Evolutionary conservation across 2,797 vertebrate genomes (phyloP).

Genomic region (Sebastes nivosus): DNA sequence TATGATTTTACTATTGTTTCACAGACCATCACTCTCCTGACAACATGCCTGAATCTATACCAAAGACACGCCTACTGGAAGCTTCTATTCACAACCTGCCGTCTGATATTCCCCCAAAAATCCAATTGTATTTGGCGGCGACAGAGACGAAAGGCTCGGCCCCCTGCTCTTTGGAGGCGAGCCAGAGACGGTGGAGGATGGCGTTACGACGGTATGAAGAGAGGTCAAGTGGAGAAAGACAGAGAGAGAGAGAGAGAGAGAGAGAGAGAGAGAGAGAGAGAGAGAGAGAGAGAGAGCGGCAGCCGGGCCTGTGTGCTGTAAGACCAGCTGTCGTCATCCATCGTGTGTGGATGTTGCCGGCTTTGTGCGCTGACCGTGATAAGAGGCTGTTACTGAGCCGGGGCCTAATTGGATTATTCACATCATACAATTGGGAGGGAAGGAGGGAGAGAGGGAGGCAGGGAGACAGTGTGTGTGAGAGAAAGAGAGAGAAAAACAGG

Average conservation of each 20-base stretch:
- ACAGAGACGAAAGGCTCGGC: conserved; percentile 13
- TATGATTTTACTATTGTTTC: background rate
- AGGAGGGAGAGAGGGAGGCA: background rate
- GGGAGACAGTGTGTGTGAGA: background rate
- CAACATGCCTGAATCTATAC: background rate
- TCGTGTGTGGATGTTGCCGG: conserved; percentile 63
- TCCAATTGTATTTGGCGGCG: conserved; percentile 8
- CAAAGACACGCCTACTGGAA: background rate
- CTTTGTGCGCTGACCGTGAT: conserved; percentile 78
- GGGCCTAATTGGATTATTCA: conserved; percentile 82
- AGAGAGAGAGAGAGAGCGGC: conserved; percentile 9
- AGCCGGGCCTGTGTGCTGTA: conserved; percentile 45
- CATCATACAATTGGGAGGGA: conserved; percentile 67
- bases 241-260: conserved; percentile 9
- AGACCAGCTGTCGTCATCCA: conserved; percentile 66
- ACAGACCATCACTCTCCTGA: background rate
- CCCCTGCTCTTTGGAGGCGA: conserved; percentile 39
- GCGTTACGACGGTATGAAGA: conserved; percentile 41
- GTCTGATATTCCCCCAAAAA: conserved; percentile 25
- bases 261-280: conserved; percentile 13
- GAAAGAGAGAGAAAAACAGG: background rate
- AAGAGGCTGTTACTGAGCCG: conserved; percentile 77
- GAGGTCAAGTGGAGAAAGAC: conserved; percentile 63
- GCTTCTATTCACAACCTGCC: conserved; percentile 2
- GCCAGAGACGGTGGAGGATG: conserved; percentile 44